Conservation (phyloP, 2,888 invertebrate genomes). For the Brenthis daphne region DNA sequence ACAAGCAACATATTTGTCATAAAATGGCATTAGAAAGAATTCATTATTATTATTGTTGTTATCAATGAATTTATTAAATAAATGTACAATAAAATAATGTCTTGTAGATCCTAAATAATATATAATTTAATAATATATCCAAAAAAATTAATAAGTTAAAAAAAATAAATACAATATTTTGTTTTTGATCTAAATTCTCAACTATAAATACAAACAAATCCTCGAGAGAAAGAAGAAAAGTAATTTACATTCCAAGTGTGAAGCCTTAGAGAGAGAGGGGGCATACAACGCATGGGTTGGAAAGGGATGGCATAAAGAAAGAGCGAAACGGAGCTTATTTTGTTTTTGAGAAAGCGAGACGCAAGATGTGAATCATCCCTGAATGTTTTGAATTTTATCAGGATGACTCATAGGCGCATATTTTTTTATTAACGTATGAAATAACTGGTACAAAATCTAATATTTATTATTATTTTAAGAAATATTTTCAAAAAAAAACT, state of each 20-base stretch:
- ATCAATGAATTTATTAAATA: too few species aligned
- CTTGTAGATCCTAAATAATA: too few species aligned
- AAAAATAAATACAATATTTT: too few species aligned
- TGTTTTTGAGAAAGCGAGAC: slow-evolving; percentile 37
- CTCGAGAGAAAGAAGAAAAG: slow-evolving; percentile 35
- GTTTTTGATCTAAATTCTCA: not conserved
- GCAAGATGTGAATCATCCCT: slow-evolving; percentile 46
- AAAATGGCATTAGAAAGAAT: too few species aligned
- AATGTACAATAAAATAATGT: too few species aligned
- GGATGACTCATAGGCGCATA: slow-evolving; percentile 44
- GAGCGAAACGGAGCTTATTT: slow-evolving; percentile 32
- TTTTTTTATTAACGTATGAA: not conserved
- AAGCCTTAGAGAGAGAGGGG: slow-evolving; percentile 37
- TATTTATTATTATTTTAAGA: too few species aligned
- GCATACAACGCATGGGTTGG: not conserved
- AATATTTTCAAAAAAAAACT: too few species aligned
- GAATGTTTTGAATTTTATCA: slow-evolving; percentile 42
- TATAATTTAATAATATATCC: too few species aligned
- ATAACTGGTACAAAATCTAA: too few species aligned
- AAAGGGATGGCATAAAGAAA: not conserved
- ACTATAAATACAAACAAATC: slow-evolving; percentile 24
- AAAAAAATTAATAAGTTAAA: too few species aligned
- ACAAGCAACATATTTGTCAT: too few species aligned
- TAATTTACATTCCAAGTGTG: slow-evolving; percentile 15
- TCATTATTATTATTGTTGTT: too few species aligned